Evolutionary conservation across 1,140 invertebrate species (phyloP), one percentile per base, ranked within the genome.

Genomic region (Monomorium pharaonis): DNA sequence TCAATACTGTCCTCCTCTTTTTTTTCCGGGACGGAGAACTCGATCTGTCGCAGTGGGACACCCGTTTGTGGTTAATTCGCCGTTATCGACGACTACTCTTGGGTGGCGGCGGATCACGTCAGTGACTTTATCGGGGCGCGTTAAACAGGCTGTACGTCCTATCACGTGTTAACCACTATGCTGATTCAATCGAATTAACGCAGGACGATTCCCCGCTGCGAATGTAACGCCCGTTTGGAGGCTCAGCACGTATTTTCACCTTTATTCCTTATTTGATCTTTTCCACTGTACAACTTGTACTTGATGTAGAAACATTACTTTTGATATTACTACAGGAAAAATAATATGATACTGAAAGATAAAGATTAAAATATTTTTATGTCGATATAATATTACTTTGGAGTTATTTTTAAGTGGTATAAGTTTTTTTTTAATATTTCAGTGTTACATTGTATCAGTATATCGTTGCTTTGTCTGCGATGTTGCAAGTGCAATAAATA

Each of bases 131-230:
- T 80, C 63, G 47, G 47, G 27, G 21, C 21, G 33, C 63, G 30
- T 80, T 67, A 80, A 69, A 67, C 62, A 67, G 62, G 30, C 21
- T 16, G 44, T 80, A 80, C 47, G 77, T 80, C 21, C 63, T 54
- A 27, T 70, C 49, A 24, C 60, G 77, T 69, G 44, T 70, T 80
- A 80, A 80, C 44, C 47, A 54, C 14, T 14, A 69, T 49, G 44
- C 21, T 70, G 77, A 80, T 80, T 80, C 47, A 80, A 80, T 70
- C 77, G 33, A 69, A 78, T 78, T 78, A 80, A 80, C 33, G 77
- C 77, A 6, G 58, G 21, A n/a, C 49, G 65, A 44, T 69, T 69
- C 21, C 16, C 63, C 21, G 16, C 21, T 70, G 65, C 18, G 74
- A 77, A 37, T 14, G 27, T 69, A 80, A 80, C 24, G 21, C 16